Conservation (phyloP, 2,888 invertebrate genomes). For the Girardia tigrina region DNA sequence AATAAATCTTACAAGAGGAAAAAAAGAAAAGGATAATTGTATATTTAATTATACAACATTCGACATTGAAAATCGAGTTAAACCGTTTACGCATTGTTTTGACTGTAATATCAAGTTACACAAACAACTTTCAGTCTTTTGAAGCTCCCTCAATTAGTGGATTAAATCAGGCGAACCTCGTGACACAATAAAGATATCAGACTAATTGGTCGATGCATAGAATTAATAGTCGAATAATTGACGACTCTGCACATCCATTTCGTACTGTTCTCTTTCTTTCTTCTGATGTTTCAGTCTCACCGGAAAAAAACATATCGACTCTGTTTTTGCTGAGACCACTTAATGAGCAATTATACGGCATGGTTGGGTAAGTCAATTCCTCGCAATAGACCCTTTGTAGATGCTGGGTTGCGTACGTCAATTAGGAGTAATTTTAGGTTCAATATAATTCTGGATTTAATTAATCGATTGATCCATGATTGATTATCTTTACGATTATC, state of each 20-base stretch:
- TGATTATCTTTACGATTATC: slow-evolving; percentile 7
- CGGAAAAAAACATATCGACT: slow-evolving; percentile 20
- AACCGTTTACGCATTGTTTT: slow-evolving; percentile 16
- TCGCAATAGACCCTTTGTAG: slow-evolving; percentile 18
- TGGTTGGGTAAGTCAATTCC: slow-evolving; percentile 3
- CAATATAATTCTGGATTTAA: slow-evolving; percentile 17
- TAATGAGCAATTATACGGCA: slow-evolving; percentile 20
- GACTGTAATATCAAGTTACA: slow-evolving; percentile 12
- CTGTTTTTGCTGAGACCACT: slow-evolving; percentile 23
- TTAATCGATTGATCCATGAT: slow-evolving; percentile 14
- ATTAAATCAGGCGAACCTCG: slow-evolving; percentile 23
- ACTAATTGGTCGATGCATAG: slow-evolving; percentile 18
- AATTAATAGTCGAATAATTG: slow-evolving; percentile 23
- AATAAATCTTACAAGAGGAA: neutral
- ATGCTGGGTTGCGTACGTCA: slow-evolving; percentile 7
- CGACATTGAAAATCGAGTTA: slow-evolving; percentile 20
- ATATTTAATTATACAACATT: neutral
- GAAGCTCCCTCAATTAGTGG: slow-evolving; percentile 23
- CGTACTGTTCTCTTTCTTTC: slow-evolving; percentile 13
- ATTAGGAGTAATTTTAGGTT: slow-evolving; percentile 19
- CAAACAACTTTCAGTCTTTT: slow-evolving; percentile 18
- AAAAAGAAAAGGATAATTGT: neutral
- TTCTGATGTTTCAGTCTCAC: slow-evolving; percentile 13
- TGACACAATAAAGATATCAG: slow-evolving; percentile 23
- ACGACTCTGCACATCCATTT: neutral